Evolutionary conservation across 1,140 invertebrate species (phyloP).

Genomic region (Kradibia gibbosae): DNA sequence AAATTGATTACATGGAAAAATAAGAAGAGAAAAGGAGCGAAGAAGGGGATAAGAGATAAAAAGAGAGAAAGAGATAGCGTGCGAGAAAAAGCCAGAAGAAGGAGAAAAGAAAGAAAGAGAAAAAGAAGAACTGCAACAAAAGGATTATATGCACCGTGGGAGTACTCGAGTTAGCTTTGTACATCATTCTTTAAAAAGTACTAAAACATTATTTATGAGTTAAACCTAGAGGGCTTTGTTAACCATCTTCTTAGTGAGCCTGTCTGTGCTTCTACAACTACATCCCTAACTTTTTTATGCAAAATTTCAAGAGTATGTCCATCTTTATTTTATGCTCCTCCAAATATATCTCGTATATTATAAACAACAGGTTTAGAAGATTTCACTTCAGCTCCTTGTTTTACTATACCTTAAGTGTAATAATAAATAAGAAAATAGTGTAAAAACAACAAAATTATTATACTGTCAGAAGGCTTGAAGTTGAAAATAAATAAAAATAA

Average conservation of each 20-base stretch:
- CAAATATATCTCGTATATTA: neutral
- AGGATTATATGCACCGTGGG: neutral
- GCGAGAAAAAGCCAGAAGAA: neutral
- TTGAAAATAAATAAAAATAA: no score
- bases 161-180: neutral
- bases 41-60: no score
- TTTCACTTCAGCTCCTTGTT: no score
- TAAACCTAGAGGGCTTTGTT: neutral
- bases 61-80: no score
- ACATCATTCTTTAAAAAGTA: neutral
- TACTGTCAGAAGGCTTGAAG: no score
- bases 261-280: neutral
- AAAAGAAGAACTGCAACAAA: neutral
- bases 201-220: neutral
- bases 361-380: no score
- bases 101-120: neutral
- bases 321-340: neutral
- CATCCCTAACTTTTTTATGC: neutral
- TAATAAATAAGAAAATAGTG: neutral
- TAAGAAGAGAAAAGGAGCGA: no score
- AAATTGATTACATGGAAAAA: no score
- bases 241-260: neutral
- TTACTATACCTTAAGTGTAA: slow-evolving; percentile 12
- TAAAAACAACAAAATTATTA: neutral
- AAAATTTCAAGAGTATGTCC: neutral